A percentile compares a stretch with the other conserved stretches of the same genome.
Evolutionary conservation across 2,113 vertebrate species (phyloP).

Genomic region (Rostratula benghalensis): DNA sequence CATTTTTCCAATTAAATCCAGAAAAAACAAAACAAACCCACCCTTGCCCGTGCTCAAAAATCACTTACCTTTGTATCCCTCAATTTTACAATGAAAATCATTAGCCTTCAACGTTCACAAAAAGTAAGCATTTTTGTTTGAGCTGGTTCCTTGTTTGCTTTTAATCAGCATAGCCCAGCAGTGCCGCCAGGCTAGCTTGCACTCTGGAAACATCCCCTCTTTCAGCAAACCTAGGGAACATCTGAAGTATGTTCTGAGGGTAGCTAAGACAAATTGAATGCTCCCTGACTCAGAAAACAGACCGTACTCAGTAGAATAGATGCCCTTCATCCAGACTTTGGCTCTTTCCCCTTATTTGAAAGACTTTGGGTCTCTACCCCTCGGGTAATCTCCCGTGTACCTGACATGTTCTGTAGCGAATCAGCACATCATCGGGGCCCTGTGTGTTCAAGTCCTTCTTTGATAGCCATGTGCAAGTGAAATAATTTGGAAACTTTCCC

Average conservation of each 20-base stretch:
- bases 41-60: background rate
- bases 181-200: background rate
- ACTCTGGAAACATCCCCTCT: background rate
- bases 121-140: background rate
- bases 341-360: conserved; percentile 32
- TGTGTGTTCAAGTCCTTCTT: background rate
- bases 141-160: background rate
- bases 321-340: background rate
- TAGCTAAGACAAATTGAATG: background rate
- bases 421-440: background rate
- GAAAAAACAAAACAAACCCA: background rate
- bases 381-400: background rate
- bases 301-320: background rate
- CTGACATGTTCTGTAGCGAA: background rate
- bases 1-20: background rate
- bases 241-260: background rate
- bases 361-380: background rate
- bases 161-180: background rate
- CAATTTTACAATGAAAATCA: background rate
- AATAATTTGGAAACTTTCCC: background rate
- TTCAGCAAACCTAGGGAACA: background rate
- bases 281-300: background rate
- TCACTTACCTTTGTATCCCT: background rate
- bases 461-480: background rate
- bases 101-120: background rate